phyloP scores from a whole-genome alignment of 2,888 invertebrate species.

The Xanthorhoe designata region DNA sequence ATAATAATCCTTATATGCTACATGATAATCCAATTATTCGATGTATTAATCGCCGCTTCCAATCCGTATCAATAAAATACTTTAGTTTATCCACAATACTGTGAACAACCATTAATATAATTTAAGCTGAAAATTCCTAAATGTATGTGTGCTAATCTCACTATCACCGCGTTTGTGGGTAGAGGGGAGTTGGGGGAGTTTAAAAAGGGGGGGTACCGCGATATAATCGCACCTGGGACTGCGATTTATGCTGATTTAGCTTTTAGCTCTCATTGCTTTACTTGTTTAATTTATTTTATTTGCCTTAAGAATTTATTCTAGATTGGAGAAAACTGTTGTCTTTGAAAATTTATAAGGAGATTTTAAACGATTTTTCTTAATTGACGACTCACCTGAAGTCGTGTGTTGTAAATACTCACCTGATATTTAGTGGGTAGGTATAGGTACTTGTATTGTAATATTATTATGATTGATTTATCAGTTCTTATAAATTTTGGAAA shows the following conservation, averaged over 20 bases:
- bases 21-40: neutral
- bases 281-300: slow-evolving; percentile 1
- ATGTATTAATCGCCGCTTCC: neutral
- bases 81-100: neutral
- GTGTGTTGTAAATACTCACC: too few relatives aligned
- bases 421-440: too few relatives aligned
- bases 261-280: slow-evolving; percentile 19
- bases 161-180: slow-evolving; percentile 18
- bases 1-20: neutral
- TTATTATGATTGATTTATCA: too few relatives aligned
- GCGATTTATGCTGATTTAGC: slow-evolving; percentile 31
- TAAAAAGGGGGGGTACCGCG: neutral
- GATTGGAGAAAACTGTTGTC: neutral
- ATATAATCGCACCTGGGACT: slow-evolving; percentile 23
- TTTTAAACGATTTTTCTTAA: neutral
- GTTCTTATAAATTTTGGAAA: too few relatives aligned
- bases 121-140: slow-evolving; percentile 18
- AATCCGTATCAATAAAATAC: neutral
- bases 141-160: slow-evolving; percentile 24
- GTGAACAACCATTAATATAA: slow-evolving; percentile 8
- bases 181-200: neutral
- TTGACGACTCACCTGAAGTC: too few relatives aligned
- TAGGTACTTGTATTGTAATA: too few relatives aligned
- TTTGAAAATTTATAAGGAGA: neutral
- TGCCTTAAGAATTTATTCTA: neutral